Evolutionary conservation across 2,888 invertebrate genomes (phyloP).

Genomic region (Macrosiphum euphorbiae): DNA sequence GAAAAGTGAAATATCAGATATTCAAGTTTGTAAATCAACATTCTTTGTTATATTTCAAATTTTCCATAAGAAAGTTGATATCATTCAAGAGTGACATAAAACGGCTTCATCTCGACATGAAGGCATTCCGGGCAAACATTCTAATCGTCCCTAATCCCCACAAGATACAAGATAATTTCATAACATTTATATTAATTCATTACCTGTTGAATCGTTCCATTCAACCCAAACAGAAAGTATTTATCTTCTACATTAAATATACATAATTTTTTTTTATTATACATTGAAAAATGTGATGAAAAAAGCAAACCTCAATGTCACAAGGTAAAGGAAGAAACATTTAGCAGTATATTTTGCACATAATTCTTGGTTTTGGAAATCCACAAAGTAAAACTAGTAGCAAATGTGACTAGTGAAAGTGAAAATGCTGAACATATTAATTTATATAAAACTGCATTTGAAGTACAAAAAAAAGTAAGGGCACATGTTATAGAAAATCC

Average conservation of each 20-base stretch:
- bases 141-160: too few species aligned
- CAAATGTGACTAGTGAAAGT: background rate
- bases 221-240: constrained; percentile 18
- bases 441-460: background rate
- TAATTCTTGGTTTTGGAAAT: background rate
- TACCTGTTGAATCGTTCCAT: background rate
- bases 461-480: background rate
- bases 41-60: too few species aligned
- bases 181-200: background rate
- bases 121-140: too few species aligned
- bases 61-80: too few species aligned
- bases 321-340: background rate
- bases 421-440: background rate
- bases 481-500: background rate
- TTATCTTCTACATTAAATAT: background rate
- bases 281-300: constrained; percentile 16
- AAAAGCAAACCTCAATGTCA: constrained; percentile 3
- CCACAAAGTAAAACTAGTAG: background rate
- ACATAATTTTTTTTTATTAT: background rate
- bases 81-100: too few species aligned
- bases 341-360: background rate
- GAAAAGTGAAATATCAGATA: too few species aligned
- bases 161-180: too few species aligned
- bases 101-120: too few species aligned
- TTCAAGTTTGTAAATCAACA: too few species aligned